Conservation (phyloP, 2,888 invertebrate genomes). For the Bombylius major region DNA sequence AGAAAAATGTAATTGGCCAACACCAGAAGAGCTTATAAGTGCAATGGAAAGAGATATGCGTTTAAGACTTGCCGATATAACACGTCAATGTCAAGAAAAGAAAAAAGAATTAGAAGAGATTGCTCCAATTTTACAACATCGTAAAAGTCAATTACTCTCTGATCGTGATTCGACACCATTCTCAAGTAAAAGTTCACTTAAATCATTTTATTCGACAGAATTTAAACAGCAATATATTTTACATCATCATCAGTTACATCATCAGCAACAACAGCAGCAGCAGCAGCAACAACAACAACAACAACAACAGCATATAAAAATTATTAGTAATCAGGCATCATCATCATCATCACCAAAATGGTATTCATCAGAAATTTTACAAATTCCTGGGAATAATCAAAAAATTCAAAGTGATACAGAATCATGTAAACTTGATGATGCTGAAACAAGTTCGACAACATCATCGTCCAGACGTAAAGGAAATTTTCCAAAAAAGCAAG, state of each 20-base stretch:
- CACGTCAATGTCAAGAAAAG: slow-evolving; percentile 70
- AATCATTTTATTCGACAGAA: not conserved
- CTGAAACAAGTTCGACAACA: slow-evolving; percentile 12
- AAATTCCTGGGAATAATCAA: slow-evolving; percentile 11
- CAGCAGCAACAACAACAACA: too few relatives aligned
- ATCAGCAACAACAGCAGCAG: not conserved
- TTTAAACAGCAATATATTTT: not conserved
- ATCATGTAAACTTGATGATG: slow-evolving; percentile 21
- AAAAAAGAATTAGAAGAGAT: slow-evolving; percentile 68
- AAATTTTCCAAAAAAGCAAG: slow-evolving; percentile 62
- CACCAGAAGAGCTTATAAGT: slow-evolving; percentile 49
- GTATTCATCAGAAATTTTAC: not conserved
- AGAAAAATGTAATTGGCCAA: slow-evolving; percentile 33
- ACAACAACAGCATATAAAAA: slow-evolving; percentile 6
- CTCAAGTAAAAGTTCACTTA: slow-evolving; percentile 9
- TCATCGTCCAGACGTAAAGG: slow-evolving; percentile 58
- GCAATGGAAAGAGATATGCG: slow-evolving; percentile 73
- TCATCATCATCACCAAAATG: slow-evolving; percentile 4
- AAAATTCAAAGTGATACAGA: slow-evolving; percentile 23
- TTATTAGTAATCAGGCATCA: slow-evolving; percentile 1
- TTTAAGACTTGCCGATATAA: slow-evolving; percentile 64
- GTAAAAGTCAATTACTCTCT: slow-evolving; percentile 4
- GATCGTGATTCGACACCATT: slow-evolving; percentile 12
- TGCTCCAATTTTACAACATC: slow-evolving; percentile 13
- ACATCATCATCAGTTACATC: not conserved